Percentiles rank a stretch among this genome's conserved stretches.
These are phyloP conservation scores for Coturnix japonica DNA, from an alignment of 2,113 vertebrate species.

Conservation along the genomic window DNA sequence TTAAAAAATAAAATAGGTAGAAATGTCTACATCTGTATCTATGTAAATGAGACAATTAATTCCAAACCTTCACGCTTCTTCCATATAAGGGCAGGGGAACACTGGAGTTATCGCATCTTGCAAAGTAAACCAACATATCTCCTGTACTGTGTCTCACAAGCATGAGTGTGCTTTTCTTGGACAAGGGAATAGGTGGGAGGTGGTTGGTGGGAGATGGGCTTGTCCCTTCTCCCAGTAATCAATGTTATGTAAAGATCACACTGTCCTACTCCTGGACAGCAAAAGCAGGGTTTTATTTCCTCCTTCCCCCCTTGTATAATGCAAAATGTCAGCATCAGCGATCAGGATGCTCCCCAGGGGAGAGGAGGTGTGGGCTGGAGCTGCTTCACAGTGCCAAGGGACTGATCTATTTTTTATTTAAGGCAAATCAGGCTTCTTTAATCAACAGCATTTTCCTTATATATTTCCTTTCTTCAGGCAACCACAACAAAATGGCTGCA, in stretches of 20 bases:
- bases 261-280: neutral
- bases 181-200: neutral
- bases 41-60: neutral
- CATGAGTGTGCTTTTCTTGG: neutral
- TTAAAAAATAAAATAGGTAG: neutral
- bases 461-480: neutral
- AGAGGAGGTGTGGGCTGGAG: neutral
- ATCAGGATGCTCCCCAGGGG: neutral
- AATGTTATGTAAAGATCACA: neutral
- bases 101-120: neutral
- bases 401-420: neutral
- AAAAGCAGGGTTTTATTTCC: neutral
- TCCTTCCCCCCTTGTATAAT: neutral
- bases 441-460: accelerated
- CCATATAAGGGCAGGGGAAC: neutral
- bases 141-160: neutral
- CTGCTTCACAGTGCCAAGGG: neutral
- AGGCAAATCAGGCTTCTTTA: neutral
- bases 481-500: neutral
- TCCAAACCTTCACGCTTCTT: neutral
- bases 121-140: neutral
- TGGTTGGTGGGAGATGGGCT: neutral
- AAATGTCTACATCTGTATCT: neutral
- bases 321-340: neutral
- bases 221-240: neutral